phyloP scores from a whole-genome alignment of 2,888 invertebrate genomes.

The Gastracanthus pulcherrimus region DNA sequence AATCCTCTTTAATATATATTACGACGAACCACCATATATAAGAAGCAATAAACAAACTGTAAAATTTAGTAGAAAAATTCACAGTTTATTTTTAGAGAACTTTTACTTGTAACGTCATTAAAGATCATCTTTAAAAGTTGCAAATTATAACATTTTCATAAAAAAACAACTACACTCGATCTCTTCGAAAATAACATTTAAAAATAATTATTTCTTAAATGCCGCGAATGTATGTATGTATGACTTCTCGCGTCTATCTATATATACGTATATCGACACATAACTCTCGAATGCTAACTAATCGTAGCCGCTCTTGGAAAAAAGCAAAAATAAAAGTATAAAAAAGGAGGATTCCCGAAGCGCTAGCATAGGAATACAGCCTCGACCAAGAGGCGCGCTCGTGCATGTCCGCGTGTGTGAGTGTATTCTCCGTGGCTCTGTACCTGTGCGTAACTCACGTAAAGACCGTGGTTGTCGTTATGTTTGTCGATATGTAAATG shows the following conservation, averaged over 20 bases:
- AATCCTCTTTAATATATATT: too few relatives aligned
- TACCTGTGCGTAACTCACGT: not conserved
- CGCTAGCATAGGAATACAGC: not conserved
- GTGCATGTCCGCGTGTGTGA: not conserved
- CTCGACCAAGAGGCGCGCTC: not conserved
- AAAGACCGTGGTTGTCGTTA: not conserved
- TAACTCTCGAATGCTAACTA: not conserved
- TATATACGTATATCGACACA: not conserved
- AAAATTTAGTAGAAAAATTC: not conserved
- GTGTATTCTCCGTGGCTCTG: too few relatives aligned
- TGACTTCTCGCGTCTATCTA: too few relatives aligned
- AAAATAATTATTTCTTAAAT: not conserved
- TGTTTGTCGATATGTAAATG: slow-evolving; percentile 49
- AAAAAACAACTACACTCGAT: too few relatives aligned
- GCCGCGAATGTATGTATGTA: not conserved
- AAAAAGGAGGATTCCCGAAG: not conserved
- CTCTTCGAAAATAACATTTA: not conserved
- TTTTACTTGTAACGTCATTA: too few relatives aligned
- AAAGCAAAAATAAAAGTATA: not conserved
- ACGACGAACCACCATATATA: too few relatives aligned
- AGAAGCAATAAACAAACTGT: too few relatives aligned
- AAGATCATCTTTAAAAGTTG: too few relatives aligned
- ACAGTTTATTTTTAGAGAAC: too few relatives aligned
- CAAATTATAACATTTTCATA: not conserved
- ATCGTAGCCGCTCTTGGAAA: not conserved